Evolutionary conservation across 1,140 invertebrate genomes (phyloP), one percentile per base, ranked within the genome.

Genomic region (Patella vulgata): DNA sequence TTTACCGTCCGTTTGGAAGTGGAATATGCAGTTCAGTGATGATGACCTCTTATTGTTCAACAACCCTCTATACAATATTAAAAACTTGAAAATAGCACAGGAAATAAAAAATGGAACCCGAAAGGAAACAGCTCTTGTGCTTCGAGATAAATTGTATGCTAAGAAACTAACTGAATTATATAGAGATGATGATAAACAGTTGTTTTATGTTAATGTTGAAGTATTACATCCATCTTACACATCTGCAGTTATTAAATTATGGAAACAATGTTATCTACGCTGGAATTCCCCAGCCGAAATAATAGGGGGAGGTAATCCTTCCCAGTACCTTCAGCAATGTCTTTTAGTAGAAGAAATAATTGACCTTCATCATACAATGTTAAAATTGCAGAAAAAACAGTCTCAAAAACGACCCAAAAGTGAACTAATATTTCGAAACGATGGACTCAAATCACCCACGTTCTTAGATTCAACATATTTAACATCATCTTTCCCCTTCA

Each of bases 201-300:
- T 66, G 44, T 70, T 70, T 47, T 23, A 33, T 31, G 40, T 60
- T n/a, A 52, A 63, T 4, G 33, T 36, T 27, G 72, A 68, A 31
- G 66, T 76, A 27, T 64, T 79, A 21, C 43, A 72, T 27, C 70
- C 75, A 39, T 63, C 73, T 5, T 59, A 54, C n/a, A 63, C 63
- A 8, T 60, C 75, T 8, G 63, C 75, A n/a, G 36, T 70, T 66
- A 80, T 94, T 61, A 89, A 92, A 51, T 78, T 96, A n/a, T 97
- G 94, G 94, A 86, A 88, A 47, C 92, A 93, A 75, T 95, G 93
- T 84, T 97, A 95, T 84, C 90, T 93, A 69, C 89, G 94, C 2
- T 96, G 93, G 92, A 87, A 95, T 75, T 89, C 90, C 5, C 88
- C 92, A 12, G 86, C 94, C 0, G 92, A 95, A 79, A 92, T 95